phyloP scores from a whole-genome alignment of 1,140 invertebrate genomes.

The Saccostrea glomerata region DNA sequence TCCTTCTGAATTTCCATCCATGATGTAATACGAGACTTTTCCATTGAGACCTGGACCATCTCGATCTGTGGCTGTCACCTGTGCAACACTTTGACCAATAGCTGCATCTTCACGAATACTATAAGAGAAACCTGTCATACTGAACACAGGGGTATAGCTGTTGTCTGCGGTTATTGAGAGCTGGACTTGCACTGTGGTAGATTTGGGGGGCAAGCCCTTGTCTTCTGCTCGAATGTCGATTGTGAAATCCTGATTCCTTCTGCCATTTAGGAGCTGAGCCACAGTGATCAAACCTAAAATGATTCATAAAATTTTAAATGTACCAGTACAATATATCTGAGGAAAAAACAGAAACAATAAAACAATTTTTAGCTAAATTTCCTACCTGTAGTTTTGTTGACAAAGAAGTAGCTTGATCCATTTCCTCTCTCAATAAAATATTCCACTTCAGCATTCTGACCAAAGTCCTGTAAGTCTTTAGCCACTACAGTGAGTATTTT shows the following conservation, averaged over 20 bases:
- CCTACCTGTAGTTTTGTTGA: conserved; percentile 66
- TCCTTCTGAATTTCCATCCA: conserved; percentile 88
- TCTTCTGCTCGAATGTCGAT: conserved; percentile 87
- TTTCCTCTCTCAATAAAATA: conserved; percentile 68
- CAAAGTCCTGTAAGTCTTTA: conserved; percentile 71
- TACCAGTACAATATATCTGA: background rate
- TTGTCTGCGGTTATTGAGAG: conserved; percentile 93
- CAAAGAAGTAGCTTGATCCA: conserved; percentile 67
- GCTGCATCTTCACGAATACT: conserved; percentile 95
- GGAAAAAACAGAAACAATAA: too few species aligned
- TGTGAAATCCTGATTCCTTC: conserved; percentile 67
- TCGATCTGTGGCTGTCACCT: conserved; percentile 89
- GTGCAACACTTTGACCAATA: conserved; percentile 90
- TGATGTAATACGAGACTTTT: conserved; percentile 90
- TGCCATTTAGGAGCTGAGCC: conserved; percentile 81
- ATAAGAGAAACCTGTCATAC: conserved; percentile 78
- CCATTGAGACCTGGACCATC: conserved; percentile 92
- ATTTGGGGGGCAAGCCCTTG: conserved; percentile 90
- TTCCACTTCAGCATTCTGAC: conserved; percentile 72
- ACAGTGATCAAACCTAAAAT: conserved; percentile 86
- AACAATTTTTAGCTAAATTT: background rate
- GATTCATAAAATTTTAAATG: background rate
- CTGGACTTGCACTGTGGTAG: conserved; percentile 86
- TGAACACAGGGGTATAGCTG: conserved; percentile 88
- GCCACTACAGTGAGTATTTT: conserved; percentile 85